These are phyloP conservation scores for Buathra laborator DNA, from an alignment of 2,888 invertebrate genomes.

Conservation along the genomic window DNA sequence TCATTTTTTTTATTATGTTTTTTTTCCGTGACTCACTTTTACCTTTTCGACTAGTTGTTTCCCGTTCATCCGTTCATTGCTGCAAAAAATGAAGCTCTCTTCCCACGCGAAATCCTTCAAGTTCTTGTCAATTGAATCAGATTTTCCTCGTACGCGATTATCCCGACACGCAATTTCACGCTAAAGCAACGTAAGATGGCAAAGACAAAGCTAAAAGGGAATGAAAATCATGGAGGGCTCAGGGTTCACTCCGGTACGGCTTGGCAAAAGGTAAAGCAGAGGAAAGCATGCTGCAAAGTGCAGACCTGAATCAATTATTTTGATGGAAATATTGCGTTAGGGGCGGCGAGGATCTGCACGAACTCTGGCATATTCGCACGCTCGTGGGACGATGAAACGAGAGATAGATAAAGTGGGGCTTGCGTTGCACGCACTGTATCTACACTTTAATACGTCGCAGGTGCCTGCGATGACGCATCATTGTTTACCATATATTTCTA, in stretches of 20 bases:
- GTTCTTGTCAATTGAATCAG: neutral
- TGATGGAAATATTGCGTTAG: slow-evolving; percentile 77
- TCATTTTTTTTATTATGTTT: neutral
- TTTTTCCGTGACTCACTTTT: neutral
- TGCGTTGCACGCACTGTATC: slow-evolving; percentile 38
- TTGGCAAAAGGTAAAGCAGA: neutral
- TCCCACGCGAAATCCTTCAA: neutral
- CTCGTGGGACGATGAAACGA: slow-evolving; percentile 9
- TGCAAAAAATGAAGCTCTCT: neutral
- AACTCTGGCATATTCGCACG: slow-evolving; percentile 2
- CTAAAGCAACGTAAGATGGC: neutral
- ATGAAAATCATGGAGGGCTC: neutral
- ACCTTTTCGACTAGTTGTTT: neutral
- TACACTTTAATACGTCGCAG: neutral
- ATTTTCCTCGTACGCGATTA: neutral
- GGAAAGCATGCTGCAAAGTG: slow-evolving; percentile 62
- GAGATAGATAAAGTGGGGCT: slow-evolving; percentile 35
- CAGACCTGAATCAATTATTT: slow-evolving; percentile 76
- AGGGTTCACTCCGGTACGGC: neutral
- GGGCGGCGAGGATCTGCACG: slow-evolving; percentile 37
- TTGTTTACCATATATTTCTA: neutral
- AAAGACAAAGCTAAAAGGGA: neutral
- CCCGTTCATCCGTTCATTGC: neutral
- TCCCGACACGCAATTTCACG: neutral
- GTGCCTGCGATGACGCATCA: slow-evolving; percentile 41